Conservation (phyloP, 2,113 vertebrate species). For the Scomber japonicus region DNA sequence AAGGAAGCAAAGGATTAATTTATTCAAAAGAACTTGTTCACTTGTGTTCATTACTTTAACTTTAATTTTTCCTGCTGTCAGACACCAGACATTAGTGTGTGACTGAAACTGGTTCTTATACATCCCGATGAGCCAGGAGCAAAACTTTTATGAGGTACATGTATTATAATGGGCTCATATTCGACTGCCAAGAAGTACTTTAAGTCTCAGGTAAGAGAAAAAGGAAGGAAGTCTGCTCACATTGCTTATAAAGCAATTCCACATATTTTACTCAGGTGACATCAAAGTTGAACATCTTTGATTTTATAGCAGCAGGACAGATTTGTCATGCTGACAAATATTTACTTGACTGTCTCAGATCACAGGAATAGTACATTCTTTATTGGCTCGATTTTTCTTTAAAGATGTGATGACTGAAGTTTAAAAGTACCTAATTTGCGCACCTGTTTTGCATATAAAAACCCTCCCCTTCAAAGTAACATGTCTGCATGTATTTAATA, state of each 20-base stretch:
- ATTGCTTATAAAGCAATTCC: slow-evolving; percentile 24
- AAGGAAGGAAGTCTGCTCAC: slow-evolving; percentile 16
- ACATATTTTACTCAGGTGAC: slow-evolving; percentile 13
- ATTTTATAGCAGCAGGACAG: slow-evolving; percentile 42
- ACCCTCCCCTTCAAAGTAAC: slow-evolving; percentile 51
- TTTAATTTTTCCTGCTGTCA: slow-evolving; percentile 49
- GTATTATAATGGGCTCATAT: background rate
- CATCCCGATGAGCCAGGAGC: background rate
- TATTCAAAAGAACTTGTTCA: slow-evolving; percentile 63
- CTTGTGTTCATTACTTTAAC: slow-evolving; percentile 65
- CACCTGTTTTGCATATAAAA: slow-evolving; percentile 64
- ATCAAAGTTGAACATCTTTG: slow-evolving; percentile 29
- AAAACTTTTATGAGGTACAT: slow-evolving; percentile 1
- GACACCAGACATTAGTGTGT: slow-evolving; percentile 31
- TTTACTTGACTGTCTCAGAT: slow-evolving; percentile 51
- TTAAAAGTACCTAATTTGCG: slow-evolving; percentile 52
- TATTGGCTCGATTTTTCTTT: slow-evolving; percentile 23
- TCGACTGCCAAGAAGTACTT: background rate
- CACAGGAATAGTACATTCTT: slow-evolving; percentile 34
- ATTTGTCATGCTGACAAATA: slow-evolving; percentile 57
- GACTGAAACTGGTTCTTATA: slow-evolving; percentile 4
- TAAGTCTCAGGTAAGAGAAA: slow-evolving; percentile 20
- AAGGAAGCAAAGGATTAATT: slow-evolving; percentile 61
- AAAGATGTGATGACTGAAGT: slow-evolving; percentile 42
- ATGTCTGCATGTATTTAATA: slow-evolving; percentile 44